Conservation (phyloP, 2,797 vertebrate species). For the Rhinatrema bivittatum region DNA sequence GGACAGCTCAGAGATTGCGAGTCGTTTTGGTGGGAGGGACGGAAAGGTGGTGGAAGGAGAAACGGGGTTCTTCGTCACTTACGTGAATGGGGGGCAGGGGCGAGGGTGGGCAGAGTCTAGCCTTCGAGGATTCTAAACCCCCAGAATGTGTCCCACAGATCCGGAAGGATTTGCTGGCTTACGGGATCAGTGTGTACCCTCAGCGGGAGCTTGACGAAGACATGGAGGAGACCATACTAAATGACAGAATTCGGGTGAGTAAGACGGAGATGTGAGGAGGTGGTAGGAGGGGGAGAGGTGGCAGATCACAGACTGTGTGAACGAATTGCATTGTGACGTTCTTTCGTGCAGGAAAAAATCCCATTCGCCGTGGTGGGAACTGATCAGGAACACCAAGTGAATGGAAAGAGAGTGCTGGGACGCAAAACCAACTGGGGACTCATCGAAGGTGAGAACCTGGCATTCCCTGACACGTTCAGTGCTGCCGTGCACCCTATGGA, state of each 20-base stretch:
- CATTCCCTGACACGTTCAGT: not conserved
- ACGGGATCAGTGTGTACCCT: slow-evolving; percentile 79
- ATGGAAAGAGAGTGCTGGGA: slow-evolving; percentile 83
- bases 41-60: not conserved
- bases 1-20: not conserved
- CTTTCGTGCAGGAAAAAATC: slow-evolving; percentile 72
- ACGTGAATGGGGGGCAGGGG: accelerated
- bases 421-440: slow-evolving; percentile 95
- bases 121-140: not conserved
- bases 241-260: slow-evolving; percentile 81
- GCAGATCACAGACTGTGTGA: too few relatives aligned
- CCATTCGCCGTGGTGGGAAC: slow-evolving; percentile 93
- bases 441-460: slow-evolving; percentile 75
- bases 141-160: slow-evolving; percentile 67
- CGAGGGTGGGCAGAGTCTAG: accelerated
- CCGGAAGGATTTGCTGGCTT: slow-evolving; percentile 72
- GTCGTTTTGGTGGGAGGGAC: not conserved
- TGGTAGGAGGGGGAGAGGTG: too few relatives aligned
- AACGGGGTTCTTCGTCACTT: too few relatives aligned
- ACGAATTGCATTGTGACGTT: too few relatives aligned
- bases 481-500: not conserved
- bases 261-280: too few relatives aligned
- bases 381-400: slow-evolving; percentile 85
- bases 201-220: slow-evolving; percentile 85
- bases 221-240: slow-evolving; percentile 66